Evolutionary conservation across 1,140 invertebrate genomes (phyloP).

Genomic region (Pseudachorutes palmiensis): DNA sequence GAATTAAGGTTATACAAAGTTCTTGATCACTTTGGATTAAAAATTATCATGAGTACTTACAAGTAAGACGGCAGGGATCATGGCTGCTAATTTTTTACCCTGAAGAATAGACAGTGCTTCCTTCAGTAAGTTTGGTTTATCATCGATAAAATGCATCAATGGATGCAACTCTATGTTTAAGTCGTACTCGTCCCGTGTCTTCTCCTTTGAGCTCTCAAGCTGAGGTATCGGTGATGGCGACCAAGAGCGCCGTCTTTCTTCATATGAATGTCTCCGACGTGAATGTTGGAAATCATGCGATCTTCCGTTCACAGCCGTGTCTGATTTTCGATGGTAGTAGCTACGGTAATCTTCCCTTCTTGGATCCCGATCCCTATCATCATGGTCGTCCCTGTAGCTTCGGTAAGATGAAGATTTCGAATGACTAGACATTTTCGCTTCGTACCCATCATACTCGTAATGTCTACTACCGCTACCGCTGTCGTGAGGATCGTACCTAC

Average conservation of each 20-base stretch:
- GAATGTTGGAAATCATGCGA: too few species aligned
- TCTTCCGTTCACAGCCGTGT: neutral
- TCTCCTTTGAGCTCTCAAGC: neutral
- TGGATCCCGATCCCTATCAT: too few species aligned
- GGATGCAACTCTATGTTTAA: neutral
- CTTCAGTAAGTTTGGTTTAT: neutral
- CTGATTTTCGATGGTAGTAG: neutral
- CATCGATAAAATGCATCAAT: neutral
- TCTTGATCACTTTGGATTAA: too few species aligned
- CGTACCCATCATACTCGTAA: neutral
- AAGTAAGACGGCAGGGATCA: neutral
- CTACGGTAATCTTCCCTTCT: too few species aligned
- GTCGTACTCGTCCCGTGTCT: neutral
- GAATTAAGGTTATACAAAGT: too few species aligned
- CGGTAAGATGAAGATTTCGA: neutral
- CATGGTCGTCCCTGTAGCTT: neutral
- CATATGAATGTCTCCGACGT: neutral
- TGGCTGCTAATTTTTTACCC: neutral
- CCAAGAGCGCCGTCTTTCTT: too few species aligned
- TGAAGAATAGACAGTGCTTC: neutral
- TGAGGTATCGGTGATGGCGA: too few species aligned
- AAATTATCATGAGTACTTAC: neutral
- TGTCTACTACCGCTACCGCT: too few species aligned
- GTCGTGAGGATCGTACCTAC: too few species aligned
- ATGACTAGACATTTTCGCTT: neutral